These are phyloP conservation scores for Lasioglossum vierecki DNA, from an alignment of 2,888 invertebrate genomes.

Conservation along the genomic window DNA sequence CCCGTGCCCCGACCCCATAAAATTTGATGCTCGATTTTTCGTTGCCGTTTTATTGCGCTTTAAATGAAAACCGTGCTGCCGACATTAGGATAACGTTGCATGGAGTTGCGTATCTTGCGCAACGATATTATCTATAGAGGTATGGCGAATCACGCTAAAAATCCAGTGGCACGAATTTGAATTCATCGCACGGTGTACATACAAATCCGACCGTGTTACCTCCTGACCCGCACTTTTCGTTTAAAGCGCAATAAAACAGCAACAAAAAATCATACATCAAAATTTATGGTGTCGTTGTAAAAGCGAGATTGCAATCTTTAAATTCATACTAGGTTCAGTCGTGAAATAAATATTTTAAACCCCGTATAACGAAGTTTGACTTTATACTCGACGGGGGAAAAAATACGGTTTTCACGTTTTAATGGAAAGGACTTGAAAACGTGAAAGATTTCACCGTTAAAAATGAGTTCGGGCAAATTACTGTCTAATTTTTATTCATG, in stretches of 20 bases:
- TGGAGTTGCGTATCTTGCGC: not conserved
- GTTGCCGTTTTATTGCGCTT: not conserved
- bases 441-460: not conserved
- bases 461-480: not conserved
- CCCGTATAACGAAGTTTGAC: not conserved
- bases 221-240: not conserved
- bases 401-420: not conserved
- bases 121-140: not conserved
- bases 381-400: not conserved
- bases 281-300: not conserved
- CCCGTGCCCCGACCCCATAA: not conserved
- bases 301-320: not conserved
- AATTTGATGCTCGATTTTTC: not conserved
- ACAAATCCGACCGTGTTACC: not conserved
- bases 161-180: not conserved
- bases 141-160: not conserved
- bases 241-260: conserved; percentile 1
- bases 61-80: not conserved
- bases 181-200: not conserved
- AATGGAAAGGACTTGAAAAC: not conserved
- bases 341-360: not conserved
- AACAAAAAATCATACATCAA: conserved; percentile 3
- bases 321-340: not conserved
- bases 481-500: not conserved
- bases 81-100: not conserved